Conservation (phyloP, 2,888 invertebrate genomes). For the Synanthedon myopaeformis region DNA sequence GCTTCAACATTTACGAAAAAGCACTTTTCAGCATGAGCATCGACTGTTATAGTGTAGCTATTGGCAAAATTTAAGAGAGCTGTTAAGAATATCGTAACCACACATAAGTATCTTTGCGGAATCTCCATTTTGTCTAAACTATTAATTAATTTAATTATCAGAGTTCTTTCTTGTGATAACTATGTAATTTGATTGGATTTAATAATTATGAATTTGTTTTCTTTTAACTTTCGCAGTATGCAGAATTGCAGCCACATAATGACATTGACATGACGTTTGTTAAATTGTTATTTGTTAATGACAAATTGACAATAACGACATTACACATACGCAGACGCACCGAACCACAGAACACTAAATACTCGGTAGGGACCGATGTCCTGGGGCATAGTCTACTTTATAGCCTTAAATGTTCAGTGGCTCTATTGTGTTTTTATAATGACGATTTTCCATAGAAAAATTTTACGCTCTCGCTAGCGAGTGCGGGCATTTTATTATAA, state of each 20-base stretch:
- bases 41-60: conserved; percentile 85
- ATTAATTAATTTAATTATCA: conserved; percentile 5
- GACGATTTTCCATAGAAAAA: no score
- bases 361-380: no score
- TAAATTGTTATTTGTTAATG: no score
- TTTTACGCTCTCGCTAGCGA: no score
- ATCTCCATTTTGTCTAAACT: conserved; percentile 33
- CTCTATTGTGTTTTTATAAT: no score
- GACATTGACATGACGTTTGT: conserved; percentile 10
- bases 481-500: no score
- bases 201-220: conserved; percentile 17
- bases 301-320: no score
- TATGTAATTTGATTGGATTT: conserved; percentile 1
- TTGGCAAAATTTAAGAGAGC: conserved; percentile 33
- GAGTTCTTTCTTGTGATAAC: conserved; percentile 2
- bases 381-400: no score
- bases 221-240: conserved; percentile 10
- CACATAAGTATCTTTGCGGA: conserved; percentile 31
- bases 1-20: conserved; percentile 96
- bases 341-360: no score
- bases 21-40: conserved; percentile 99
- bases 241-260: conserved; percentile 27
- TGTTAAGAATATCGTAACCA: conserved; percentile 24
- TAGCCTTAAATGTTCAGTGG: no score
- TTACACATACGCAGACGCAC: no score